Evolutionary conservation across 2,113 vertebrate species (phyloP), one percentile per base, ranked within the genome.

Genomic region (Desmodus rotundus): DNA sequence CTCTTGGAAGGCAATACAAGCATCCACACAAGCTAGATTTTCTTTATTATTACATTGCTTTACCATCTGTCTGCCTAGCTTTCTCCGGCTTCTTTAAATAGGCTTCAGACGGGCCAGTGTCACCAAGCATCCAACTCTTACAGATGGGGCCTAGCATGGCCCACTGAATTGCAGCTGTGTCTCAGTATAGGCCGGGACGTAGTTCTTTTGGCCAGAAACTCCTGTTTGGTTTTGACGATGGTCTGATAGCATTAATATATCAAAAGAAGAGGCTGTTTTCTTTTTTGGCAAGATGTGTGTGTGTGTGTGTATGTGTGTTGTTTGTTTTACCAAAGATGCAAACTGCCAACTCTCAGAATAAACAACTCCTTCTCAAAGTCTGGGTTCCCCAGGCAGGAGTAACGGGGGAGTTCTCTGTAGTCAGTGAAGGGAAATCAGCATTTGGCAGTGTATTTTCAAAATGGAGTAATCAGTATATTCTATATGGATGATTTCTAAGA

Each of bases 91-190:
- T 92, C 93, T 93, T 96, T 96, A 96, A 95, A 96, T 96, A 94
- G 93, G 96, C 91, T 81, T 97, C 89, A 89, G 95, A 96, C 93
- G 96, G 93, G 63, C 91, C 87, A 38, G 56, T 84, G 95, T 89
- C 91, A 94, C 91, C 45, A 63, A 54, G 95, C 93, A 93, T 97
- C 94, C 96, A 97, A 54, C 58, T 91, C 72, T 96, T 97, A 94
- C 97, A 98, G 96, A 97, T 98, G 97, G 97, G 92, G 72, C 93
- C 70, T 91, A 20, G 65, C 41, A 17, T 84, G 82, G 95, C 96
- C 97, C 97, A 84, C 96, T 91, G 83, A 86, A 94, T 89, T 97
- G 77, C 97, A 98, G 97, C 97, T 97, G 95, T 96, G 90, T 72
- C 88, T 92, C 83, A 33, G 22, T 31, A 12, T 19, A 87, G 92